Percentiles rank a stretch among this genome's conserved stretches.
phyloP scores from a whole-genome alignment of 2,113 vertebrate genomes.

The Empidonax traillii region DNA sequence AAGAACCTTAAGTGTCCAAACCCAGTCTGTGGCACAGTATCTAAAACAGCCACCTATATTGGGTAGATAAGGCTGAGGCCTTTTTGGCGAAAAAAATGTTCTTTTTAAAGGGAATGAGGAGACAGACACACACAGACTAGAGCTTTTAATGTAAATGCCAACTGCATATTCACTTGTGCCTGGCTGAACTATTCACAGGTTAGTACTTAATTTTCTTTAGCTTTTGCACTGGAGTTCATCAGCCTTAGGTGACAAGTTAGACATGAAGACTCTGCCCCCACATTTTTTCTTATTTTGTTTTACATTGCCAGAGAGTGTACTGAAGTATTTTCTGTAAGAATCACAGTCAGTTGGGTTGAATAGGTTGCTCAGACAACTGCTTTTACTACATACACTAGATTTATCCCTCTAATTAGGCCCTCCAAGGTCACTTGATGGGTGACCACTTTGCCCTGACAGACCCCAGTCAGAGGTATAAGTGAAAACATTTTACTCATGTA shows the following conservation, averaged over 20 bases:
- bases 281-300: background rate
- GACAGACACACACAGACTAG: background rate
- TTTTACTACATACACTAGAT: background rate
- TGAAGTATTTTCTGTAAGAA: background rate
- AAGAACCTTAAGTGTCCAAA: background rate
- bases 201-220: constrained; percentile 8
- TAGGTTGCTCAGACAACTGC: background rate
- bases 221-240: background rate
- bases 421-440: background rate
- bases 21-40: background rate
- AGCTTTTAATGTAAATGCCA: constrained; percentile 20
- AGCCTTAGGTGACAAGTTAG: background rate
- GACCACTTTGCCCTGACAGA: background rate
- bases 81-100: background rate
- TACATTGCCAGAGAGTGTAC: background rate
- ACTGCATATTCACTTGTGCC: background rate
- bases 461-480: background rate
- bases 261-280: background rate
- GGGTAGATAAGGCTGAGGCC: background rate
- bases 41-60: background rate
- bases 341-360: fast-evolving
- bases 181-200: background rate
- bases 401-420: background rate
- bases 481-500: background rate
- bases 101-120: background rate